Evolutionary conservation across 2,113 vertebrate species (phyloP).

Genomic region (Sardina pilchardus): DNA sequence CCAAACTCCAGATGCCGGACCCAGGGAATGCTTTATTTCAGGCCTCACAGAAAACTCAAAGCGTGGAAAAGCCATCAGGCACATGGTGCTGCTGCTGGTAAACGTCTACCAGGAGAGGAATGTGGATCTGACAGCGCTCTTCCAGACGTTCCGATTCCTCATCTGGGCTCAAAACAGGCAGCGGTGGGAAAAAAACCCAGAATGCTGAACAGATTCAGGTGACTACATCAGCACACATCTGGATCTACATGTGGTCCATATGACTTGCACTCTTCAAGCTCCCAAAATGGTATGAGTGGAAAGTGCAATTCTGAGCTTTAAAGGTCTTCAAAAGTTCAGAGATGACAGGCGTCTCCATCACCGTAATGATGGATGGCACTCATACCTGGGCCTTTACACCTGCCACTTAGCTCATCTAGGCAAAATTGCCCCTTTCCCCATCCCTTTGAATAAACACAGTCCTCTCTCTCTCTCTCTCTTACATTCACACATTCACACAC

Average conservation of each 20-base stretch:
- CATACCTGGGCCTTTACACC: background rate
- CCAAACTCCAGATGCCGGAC: background rate
- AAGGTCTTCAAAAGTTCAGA: background rate
- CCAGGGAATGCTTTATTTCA: background rate
- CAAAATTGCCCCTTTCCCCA: background rate
- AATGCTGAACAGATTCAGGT: constrained; percentile 3
- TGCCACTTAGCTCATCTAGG: background rate
- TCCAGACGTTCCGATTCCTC: background rate
- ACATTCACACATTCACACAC: too few relatives aligned
- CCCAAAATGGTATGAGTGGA: background rate
- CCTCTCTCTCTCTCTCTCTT: too few relatives aligned
- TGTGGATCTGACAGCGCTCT: background rate
- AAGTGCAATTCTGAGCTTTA: background rate
- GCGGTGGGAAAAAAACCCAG: background rate
- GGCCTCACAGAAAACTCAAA: background rate
- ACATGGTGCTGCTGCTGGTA: background rate
- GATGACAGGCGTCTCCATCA: background rate
- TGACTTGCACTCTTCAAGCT: background rate
- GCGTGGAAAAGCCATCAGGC: background rate
- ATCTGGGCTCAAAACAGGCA: background rate
- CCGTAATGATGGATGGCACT: background rate
- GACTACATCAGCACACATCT: background rate
- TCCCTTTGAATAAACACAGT: background rate
- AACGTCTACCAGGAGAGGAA: background rate
- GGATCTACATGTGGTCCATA: background rate